Evolutionary conservation across 2,888 invertebrate genomes (phyloP).

Genomic region (Cremastobaeus sp.): DNA sequence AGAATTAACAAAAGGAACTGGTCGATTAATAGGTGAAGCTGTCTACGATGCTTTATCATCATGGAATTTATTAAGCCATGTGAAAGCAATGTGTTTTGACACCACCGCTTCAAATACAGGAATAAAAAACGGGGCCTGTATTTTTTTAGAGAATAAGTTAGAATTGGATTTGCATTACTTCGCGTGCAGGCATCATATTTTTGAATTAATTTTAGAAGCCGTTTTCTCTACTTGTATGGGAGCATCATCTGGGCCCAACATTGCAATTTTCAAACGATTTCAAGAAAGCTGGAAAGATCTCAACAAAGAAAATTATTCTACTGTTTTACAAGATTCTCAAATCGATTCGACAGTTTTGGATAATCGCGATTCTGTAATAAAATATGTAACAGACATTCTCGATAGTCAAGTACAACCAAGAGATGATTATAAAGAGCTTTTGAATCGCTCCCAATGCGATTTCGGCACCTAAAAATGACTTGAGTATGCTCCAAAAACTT

Average conservation of each 20-base stretch:
- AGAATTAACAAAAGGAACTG: background rate
- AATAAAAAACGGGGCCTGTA: slow-evolving; percentile 27
- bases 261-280: slow-evolving; percentile 22
- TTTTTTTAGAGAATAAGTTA: slow-evolving; percentile 61
- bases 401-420: too few species aligned
- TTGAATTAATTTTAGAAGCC: slow-evolving; percentile 54
- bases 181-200: slow-evolving; percentile 67
- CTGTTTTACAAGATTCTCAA: background rate
- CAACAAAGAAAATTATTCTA: background rate
- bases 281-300: slow-evolving; percentile 8
- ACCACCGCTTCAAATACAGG: slow-evolving; percentile 65
- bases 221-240: slow-evolving; percentile 19
- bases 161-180: slow-evolving; percentile 62
- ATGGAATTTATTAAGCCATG: background rate
- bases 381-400: background rate
- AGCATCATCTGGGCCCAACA: slow-evolving; percentile 17
- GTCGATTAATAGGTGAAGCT: background rate
- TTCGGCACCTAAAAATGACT: too few species aligned
- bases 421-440: too few species aligned
- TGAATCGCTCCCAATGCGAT: too few species aligned
- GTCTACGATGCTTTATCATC: background rate
- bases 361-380: background rate
- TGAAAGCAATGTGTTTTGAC: slow-evolving; percentile 62
- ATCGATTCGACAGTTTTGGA: background rate
- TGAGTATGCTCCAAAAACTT: too few species aligned